Evolutionary conservation across 2,888 invertebrate species (phyloP), one percentile per base, ranked within the genome.

Genomic region (Drosophila setosimentum): DNA sequence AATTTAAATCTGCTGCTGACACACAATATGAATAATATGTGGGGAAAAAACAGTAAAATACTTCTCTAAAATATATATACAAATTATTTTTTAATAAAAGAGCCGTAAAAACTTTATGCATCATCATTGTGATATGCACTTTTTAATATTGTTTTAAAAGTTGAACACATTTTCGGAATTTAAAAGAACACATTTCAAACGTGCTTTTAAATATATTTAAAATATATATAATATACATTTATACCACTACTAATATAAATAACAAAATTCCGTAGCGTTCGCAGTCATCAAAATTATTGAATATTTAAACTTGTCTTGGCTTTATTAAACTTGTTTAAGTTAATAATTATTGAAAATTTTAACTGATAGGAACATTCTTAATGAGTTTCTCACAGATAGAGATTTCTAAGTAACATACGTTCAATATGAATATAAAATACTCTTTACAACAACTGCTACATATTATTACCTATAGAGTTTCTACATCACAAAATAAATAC

Each of bases 1-100:
- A 64, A 62, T 57, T 32, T 32, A 29, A 53, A 68, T 53, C 76
- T 53, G 37, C 27, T 45, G 48, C 37, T 35, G 49, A 30, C 35
- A 54, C 7, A 32, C 24, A 45, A 45, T 24, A 24, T 24, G 16
- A 16, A 24, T 13, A 30, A 37, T 51, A n/a, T 30, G 40, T n/a
- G n/a, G n/a, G n/a, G n/a, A n/a, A 65, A 65, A 29, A 16, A 5
- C 51, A 18, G 4, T 8, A 27, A 16, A 4, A 4, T 16, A 45
- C 8, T 24, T 27, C 2, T 13, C 8, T 45, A 13, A 45, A 21
- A 16, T 45, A 42, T 42, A 0, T 45, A 8, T 21, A 4, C 7
- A 45, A 4, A 24, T 8, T 27, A 4, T 16, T 45, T 16, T 45
- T 8, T 45, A 27, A 45, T 16, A 45, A 24, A 21, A 45, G 21